Evolutionary conservation across 2,113 vertebrate genomes (phyloP).

Genomic region (Festucalex cinctus): DNA sequence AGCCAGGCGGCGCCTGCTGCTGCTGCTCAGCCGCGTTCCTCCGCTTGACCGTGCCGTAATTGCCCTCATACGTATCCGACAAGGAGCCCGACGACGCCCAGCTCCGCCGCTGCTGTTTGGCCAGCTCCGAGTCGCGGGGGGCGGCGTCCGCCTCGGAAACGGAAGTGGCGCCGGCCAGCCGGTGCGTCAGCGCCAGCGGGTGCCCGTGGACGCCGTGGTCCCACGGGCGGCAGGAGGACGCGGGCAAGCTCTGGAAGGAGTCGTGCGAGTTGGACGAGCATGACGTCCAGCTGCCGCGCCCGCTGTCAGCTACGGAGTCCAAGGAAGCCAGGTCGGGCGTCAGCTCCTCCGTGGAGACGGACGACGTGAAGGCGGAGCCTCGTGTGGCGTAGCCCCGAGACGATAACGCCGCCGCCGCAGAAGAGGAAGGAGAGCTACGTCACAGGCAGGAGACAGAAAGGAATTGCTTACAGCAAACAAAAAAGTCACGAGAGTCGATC

Average conservation of each 20-base stretch:
- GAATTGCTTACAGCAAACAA: not conserved
- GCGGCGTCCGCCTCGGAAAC: conserved; percentile 80
- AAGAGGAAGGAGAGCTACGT: not conserved
- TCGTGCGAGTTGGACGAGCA: conserved; percentile 95
- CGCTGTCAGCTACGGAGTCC: conserved; percentile 84
- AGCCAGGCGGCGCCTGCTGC: conserved; percentile 12
- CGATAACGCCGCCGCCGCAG: conserved; percentile 38
- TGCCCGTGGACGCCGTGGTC: conserved; percentile 68
- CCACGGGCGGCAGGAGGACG: conserved; percentile 78
- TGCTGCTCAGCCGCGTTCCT: conserved; percentile 70
- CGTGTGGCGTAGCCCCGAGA: conserved; percentile 66
- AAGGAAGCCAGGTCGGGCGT: conserved; percentile 79
- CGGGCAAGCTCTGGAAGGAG: conserved; percentile 86
- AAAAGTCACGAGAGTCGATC: too few relatives aligned
- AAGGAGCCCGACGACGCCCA: conserved; percentile 88
- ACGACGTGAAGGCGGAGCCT: conserved; percentile 75
- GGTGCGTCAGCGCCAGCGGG: conserved; percentile 78
- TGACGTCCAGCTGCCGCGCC: conserved; percentile 95
- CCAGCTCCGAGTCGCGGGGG: conserved; percentile 66
- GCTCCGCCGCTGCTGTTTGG: conserved; percentile 78
- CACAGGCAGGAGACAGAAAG: not conserved
- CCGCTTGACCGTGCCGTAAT: conserved; percentile 85
- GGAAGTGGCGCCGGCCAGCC: conserved; percentile 78
- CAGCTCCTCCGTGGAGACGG: conserved; percentile 85
- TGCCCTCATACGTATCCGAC: conserved; percentile 84